phyloP scores from a whole-genome alignment of 2,797 vertebrate species.

The Artibeus jamaicensis region DNA sequence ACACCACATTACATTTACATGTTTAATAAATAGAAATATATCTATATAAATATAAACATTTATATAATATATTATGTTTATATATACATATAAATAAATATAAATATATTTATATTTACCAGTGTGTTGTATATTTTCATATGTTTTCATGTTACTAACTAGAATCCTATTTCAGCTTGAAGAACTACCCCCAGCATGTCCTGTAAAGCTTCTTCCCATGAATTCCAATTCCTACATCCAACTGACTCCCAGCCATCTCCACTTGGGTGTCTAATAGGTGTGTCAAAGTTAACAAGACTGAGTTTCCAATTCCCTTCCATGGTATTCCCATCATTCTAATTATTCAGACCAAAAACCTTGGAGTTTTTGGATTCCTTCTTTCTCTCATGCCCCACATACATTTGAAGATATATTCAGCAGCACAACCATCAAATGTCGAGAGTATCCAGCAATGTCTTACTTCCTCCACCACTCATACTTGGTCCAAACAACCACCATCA shows the following conservation, averaged over 20 bases:
- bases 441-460: not conserved
- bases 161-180: not conserved
- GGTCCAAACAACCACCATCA: not conserved
- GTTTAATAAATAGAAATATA: no score
- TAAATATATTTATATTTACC: not conserved
- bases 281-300: not conserved
- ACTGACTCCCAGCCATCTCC: not conserved
- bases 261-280: not conserved
- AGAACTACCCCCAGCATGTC: not conserved
- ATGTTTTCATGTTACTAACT: not conserved
- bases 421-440: not conserved
- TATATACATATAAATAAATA: no score
- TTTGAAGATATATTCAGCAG: not conserved
- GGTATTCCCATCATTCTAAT: not conserved
- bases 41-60: not conserved
- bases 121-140: not conserved
- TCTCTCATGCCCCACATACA: not conserved
- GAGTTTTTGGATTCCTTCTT: not conserved
- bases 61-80: not conserved
- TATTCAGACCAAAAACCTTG: not conserved
- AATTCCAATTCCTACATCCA: not conserved
- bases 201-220: not conserved
- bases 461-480: not conserved
- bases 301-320: not conserved
- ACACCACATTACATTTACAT: not conserved